Evolutionary conservation across 1,140 invertebrate species (phyloP).

Genomic region (Hypsibius dujardini): DNA sequence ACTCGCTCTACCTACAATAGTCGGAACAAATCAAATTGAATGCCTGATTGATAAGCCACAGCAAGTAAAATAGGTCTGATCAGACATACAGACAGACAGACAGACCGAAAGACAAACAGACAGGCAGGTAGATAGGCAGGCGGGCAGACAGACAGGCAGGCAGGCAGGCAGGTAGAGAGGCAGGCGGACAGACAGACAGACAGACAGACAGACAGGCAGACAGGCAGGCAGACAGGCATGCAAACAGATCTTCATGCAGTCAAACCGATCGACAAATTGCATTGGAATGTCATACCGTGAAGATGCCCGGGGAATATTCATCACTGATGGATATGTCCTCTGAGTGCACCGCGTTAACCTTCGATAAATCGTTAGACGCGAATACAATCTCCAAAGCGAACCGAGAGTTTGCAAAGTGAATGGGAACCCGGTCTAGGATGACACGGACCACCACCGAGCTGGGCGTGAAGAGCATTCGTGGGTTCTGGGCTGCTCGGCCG

Average conservation of each 20-base stretch:
- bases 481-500: neutral
- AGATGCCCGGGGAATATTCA: neutral
- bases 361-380: constrained; percentile 10
- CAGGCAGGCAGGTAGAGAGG: neutral
- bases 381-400: constrained; percentile 6
- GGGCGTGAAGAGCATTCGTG: neutral
- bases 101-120: too few relatives aligned
- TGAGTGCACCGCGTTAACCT: neutral
- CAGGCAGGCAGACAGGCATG: too few relatives aligned
- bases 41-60: too few relatives aligned
- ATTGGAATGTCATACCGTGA: neutral
- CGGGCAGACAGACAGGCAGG: neutral
- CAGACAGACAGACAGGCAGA: too few relatives aligned
- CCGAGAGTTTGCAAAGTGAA: neutral
- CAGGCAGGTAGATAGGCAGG: neutral
- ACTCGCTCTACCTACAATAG: neutral
- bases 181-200: neutral
- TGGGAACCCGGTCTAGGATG: neutral
- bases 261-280: too few relatives aligned
- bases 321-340: neutral
- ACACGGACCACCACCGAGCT: neutral
- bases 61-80: too few relatives aligned
- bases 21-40: neutral
- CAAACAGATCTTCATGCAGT: too few relatives aligned
- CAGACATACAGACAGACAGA: too few relatives aligned